These are phyloP conservation scores for Sialis fuliginosa DNA, from an alignment of 2,888 invertebrate genomes.

Conservation along the genomic window DNA sequence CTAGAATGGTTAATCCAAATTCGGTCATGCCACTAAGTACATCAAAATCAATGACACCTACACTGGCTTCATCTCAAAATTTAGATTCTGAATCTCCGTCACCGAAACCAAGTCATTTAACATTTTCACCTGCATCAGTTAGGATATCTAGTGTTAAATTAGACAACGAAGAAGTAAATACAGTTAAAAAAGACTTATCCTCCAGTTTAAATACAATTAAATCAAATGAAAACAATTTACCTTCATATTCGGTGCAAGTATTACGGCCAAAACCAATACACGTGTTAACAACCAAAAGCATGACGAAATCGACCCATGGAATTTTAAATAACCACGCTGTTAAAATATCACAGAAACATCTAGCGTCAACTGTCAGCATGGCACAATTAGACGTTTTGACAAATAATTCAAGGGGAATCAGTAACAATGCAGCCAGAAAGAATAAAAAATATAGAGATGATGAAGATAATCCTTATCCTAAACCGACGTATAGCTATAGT, in stretches of 20 bases:
- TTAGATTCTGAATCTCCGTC: constrained; percentile 40
- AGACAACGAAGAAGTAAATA: constrained; percentile 28
- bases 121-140: constrained; percentile 51
- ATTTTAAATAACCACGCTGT: constrained; percentile 33
- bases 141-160: constrained; percentile 38
- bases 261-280: constrained; percentile 27
- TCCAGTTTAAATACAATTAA: constrained; percentile 35
- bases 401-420: constrained; percentile 31
- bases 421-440: constrained; percentile 21
- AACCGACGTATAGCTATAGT: constrained; percentile 95
- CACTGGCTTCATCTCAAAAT: constrained; percentile 17
- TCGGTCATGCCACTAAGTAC: constrained; percentile 66
- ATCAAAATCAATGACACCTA: constrained; percentile 21
- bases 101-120: constrained; percentile 49
- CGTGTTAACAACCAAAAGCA: constrained; percentile 31
- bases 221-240: constrained; percentile 12
- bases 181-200: constrained; percentile 46
- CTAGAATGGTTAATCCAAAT: constrained; percentile 78
- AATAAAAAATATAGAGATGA: constrained; percentile 23
- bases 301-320: constrained; percentile 29
- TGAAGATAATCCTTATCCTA: constrained; percentile 57
- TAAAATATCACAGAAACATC: constrained; percentile 22
- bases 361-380: constrained; percentile 20
- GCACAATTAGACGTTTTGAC: constrained; percentile 24
- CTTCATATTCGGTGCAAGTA: neutral